Base-by-base conservation (phyloP, 2,888 invertebrate species). In the Drosophila neotestacea region DNA sequence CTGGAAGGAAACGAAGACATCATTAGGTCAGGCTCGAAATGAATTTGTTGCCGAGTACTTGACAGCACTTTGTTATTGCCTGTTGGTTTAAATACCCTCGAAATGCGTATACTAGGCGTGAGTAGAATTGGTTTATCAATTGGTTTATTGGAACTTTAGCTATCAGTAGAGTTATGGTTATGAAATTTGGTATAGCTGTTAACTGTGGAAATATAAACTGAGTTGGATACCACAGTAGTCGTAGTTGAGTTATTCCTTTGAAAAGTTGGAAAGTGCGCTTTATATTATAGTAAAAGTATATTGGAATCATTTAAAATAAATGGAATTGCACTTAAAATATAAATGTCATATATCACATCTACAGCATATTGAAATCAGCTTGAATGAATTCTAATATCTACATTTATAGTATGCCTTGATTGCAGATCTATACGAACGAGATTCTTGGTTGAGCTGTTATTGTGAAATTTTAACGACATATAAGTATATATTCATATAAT, bases 31-130 rank as follows among this genome's bases (percentile, higher is more conserved):
- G 61, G 39, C 60, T 48, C 32, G 16, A 65, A 58, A 50, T 66
- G 54, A 71, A 50, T 58, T 61, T 50, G 58, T 73, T 62, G 58
- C 60, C 65, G 66, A 55, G 52, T 39, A 36, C 66, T 70, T 62
- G 58, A 54, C 60, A 47, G 34, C 52, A 64, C n/a, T 42, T 38
- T 22, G 56, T 28, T 56, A 16, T 56, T 38, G 46, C 16, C 32
- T 10, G 28, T 28, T 47, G 47, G 16, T n/a, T 7, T 38, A 2
- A 11, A 58, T 47, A 58, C 46, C 16, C 58, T 47, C 4, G 10
- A 28, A 30, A 1, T 11, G 36, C n/a, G 36, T 6, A 36, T 36
- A 34, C 34, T 3, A 11, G 55, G 5, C 22, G 10, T 2, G 9
- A 22, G 22, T 22, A 0, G 11, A 50, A 22, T 50, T 7, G 4